A percentile compares a stretch with the other conserved stretches of the same genome.
Evolutionary conservation across 2,888 invertebrate genomes (phyloP).

Genomic region (Chalcosyrphus nemorum): DNA sequence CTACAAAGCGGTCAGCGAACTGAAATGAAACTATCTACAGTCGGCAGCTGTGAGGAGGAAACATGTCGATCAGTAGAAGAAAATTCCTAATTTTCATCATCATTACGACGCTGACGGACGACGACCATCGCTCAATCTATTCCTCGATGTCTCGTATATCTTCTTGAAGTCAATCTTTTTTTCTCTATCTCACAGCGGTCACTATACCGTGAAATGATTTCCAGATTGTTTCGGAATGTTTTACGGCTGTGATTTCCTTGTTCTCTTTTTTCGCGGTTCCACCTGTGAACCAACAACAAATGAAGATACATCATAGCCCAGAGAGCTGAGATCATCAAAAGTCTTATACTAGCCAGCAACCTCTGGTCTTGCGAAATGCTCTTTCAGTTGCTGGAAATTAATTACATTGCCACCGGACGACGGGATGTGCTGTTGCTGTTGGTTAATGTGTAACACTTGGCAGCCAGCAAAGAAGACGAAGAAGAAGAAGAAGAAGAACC

Average conservation of each 20-base stretch:
- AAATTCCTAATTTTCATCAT: conserved; percentile 58
- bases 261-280: conserved; percentile 48
- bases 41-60: background rate
- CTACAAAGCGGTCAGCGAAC: conserved; percentile 21
- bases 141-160: conserved; percentile 25
- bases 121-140: conserved; percentile 19
- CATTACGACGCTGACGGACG: conserved; percentile 9
- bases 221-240: conserved; percentile 62
- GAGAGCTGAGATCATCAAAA: conserved; percentile 47
- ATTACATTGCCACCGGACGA: conserved; percentile 66
- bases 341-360: conserved; percentile 22
- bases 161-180: background rate
- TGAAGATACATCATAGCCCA: conserved; percentile 32
- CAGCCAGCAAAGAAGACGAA: no score
- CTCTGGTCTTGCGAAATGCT: conserved; percentile 46
- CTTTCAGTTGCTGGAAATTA: conserved; percentile 54
- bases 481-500: conserved; percentile 9
- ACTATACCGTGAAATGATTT: conserved; percentile 69
- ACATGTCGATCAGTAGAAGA: conserved; percentile 58
- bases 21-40: background rate
- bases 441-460: conserved; percentile 70
- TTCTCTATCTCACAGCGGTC: conserved; percentile 34
- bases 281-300: conserved; percentile 48
- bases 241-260: conserved; percentile 66
- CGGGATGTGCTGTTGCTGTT: conserved; percentile 21